These are phyloP conservation scores for Cirrhinus mrigala DNA, from an alignment of 2,797 vertebrate genomes.

Conservation along the genomic window DNA sequence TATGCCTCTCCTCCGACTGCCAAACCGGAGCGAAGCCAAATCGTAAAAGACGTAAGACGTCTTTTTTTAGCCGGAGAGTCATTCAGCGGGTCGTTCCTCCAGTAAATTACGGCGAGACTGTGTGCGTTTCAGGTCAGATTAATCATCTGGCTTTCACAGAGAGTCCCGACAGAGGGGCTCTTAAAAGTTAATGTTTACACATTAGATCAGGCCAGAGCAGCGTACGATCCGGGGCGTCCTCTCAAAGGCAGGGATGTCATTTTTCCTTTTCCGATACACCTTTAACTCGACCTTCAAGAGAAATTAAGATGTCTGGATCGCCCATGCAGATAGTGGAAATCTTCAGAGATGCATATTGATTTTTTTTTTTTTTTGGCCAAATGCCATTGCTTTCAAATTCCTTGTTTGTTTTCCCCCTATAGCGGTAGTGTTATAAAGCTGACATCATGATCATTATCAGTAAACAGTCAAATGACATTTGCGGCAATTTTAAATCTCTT, in stretches of 20 bases:
- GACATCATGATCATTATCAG: background rate
- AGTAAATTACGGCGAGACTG: slow-evolving; percentile 29
- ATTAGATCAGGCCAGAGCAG: slow-evolving; percentile 11
- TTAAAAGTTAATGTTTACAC: slow-evolving; percentile 49
- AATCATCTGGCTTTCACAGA: slow-evolving; percentile 34
- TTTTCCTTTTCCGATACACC: background rate
- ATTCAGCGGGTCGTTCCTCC: slow-evolving; percentile 43
- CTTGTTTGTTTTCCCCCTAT: background rate
- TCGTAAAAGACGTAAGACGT: slow-evolving; percentile 20
- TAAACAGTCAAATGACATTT: background rate
- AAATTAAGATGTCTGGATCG: background rate
- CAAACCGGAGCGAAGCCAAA: slow-evolving; percentile 40
- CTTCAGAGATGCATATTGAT: slow-evolving; percentile 2
- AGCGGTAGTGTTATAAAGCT: background rate
- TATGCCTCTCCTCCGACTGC: slow-evolving; percentile 1
- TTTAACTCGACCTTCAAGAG: slow-evolving; percentile 17
- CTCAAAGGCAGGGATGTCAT: slow-evolving; percentile 16
- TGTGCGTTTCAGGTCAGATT: slow-evolving; percentile 30
- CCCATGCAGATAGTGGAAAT: background rate
- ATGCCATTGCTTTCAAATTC: background rate
- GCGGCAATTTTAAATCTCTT: background rate
- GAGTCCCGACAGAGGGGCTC: slow-evolving; percentile 25
- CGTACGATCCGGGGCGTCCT: background rate
- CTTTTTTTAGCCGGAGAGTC: slow-evolving; percentile 32
- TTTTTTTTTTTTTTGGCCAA: background rate